Evolutionary conservation across 2,797 vertebrate genomes (phyloP), one percentile per base, ranked within the genome.

Genomic region (Antennarius maculatus): DNA sequence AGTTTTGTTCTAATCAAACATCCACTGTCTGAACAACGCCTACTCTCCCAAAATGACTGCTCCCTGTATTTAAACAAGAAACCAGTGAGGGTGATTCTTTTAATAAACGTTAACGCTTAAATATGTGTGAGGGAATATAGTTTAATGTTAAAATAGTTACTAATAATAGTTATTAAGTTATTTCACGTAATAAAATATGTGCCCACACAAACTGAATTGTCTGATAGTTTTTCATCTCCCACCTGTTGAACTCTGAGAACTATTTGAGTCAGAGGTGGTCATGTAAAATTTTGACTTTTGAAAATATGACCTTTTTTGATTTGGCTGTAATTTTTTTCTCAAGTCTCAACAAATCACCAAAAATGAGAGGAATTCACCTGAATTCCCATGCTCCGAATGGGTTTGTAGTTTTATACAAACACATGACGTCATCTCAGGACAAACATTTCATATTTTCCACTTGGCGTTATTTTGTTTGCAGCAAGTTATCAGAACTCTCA

Each of bases 401-500:
- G 12, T 39, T 39, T 39, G 37, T 39, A 39, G 23, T 39, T 39
- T 39, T 34, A 2, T 34, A 34, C 7, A 34, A 34, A 39, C 7
- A 39, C 7, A 39, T 39, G 9, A 39, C 37, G 10, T 11, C 37
- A 39, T 54, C 67, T 75, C 66, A 16, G 60, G 57, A 82, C 48
- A 56, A 65, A 34, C 39, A 37, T 78, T 83, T 87, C 78, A 87
- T 52, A 85, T 74, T 87, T 92, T 92, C 88, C 86, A 12, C 45
- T 62, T 16, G 56, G 73, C 58, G 75, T 78, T 86, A 61, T 58
- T 68, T 66, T 45, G 0, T 31, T 4, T 74, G 29, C n/a, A 82
- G 61, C 70, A 76, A 68, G 59, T 84, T 73, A 83, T 80, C 66
- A 74, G 39, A 77, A 86, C 82, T 89, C 89, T 90, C 84, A 86